Evolutionary conservation across 2,797 vertebrate genomes (phyloP), one percentile per base, ranked within the genome.

Genomic region (Cynopterus sphinx): DNA sequence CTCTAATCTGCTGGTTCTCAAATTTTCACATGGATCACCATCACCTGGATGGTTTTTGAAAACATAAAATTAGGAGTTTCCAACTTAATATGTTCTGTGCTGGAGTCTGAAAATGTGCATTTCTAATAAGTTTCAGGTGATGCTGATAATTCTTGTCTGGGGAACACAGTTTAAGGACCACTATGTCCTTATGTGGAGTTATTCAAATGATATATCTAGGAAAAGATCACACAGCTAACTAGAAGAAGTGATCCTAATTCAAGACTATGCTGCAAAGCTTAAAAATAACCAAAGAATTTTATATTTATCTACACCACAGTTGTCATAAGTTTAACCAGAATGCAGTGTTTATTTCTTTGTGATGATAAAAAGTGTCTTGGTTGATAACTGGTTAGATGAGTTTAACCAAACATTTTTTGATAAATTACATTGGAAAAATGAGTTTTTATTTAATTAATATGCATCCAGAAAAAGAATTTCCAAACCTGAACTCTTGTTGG

Each of bases 381-480:
- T 46, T 3, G 19, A 63, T 87, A 73, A 36, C 12, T 49, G 21
- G n/a, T 89, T 84, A 57, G 6, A 9, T 57, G 15, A 70, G 7
- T 24, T 61, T 93, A 84, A 31, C 19, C 19, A 71, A 95, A 81
- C 22, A 1, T 3, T 81, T 26, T 49, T 77, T 87, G 53, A 61
- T 82, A 12, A 95, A 82, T 86, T 81, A 28, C n/a, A 55, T 46
- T 46, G 41, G 19, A 74, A 24, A 93, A 90, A 51, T 3, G 73
- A 91, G 41, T 1, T 94, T 92, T 92, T 53, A 84, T 73, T 92
- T 86, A 88, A 75, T 74, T 86, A 88, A 79, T 74, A 39, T 55
- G 36, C 46, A 9, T 61, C 43, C 10, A 53, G 39, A 5, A 49
- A 78, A 82, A 21, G 9, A 1, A 39, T 19, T 77, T 61, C 15